Evolutionary conservation across 2,113 vertebrate species (phyloP).

Genomic region (Dasypus novemcinctus): DNA sequence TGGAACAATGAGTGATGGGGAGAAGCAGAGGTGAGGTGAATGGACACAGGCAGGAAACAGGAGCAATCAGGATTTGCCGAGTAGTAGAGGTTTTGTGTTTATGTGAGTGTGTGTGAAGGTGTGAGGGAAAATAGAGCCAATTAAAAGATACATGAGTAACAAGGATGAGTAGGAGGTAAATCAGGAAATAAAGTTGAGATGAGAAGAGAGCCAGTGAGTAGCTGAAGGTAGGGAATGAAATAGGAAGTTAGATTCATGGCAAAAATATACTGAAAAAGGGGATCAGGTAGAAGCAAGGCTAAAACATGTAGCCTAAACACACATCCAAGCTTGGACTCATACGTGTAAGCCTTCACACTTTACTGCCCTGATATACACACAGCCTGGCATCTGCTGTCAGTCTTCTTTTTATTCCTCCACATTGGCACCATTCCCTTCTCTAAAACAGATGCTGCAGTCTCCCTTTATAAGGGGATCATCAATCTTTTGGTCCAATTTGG

Average conservation of each 20-base stretch:
- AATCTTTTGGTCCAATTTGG: background rate
- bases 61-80: no score
- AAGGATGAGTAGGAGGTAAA: background rate
- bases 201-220: background rate
- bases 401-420: no score
- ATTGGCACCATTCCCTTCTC: background rate
- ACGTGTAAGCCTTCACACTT: accelerated
- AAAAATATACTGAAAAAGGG: background rate
- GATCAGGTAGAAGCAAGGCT: background rate
- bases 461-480: background rate
- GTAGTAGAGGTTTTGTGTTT: background rate
- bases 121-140: background rate
- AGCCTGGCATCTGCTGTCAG: no score
- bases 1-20: no score
- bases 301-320: no score
- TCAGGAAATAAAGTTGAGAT: background rate
- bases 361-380: background rate
- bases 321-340: background rate
- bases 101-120: background rate
- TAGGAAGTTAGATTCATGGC: background rate
- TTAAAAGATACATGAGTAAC: background rate
- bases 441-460: background rate
- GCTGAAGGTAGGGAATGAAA: background rate
- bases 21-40: background rate
- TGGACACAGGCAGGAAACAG: background rate